Conservation (phyloP, 1,140 invertebrate species). For the Steinernema feltiae region DNA sequence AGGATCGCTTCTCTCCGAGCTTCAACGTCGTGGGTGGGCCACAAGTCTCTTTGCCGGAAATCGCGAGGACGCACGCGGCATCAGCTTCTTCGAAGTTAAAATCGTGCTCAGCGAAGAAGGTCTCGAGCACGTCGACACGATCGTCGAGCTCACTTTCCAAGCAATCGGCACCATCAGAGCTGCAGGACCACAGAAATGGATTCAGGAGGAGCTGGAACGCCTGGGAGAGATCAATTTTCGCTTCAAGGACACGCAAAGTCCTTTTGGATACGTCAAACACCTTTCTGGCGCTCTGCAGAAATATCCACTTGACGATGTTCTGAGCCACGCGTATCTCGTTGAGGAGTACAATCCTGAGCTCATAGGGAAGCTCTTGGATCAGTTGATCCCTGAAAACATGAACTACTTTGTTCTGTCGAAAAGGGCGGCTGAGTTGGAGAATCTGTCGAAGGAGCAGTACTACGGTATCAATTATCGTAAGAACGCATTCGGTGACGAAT, state of each 20-base stretch:
- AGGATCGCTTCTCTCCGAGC: constrained; percentile 81
- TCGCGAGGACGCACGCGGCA: constrained; percentile 73
- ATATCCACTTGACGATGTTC: constrained; percentile 77
- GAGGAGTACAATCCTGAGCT: constrained; percentile 79
- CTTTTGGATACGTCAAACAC: constrained; percentile 67
- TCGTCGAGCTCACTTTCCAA: constrained; percentile 70
- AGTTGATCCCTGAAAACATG: constrained; percentile 74
- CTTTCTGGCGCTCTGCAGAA: constrained; percentile 67
- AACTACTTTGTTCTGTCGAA: constrained; percentile 69
- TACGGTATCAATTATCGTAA: constrained; percentile 81
- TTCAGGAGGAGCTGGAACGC: constrained; percentile 78
- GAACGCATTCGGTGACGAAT: constrained; percentile 64
- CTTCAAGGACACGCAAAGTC: constrained; percentile 83
- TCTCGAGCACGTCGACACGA: constrained; percentile 72
- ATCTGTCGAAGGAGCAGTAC: constrained; percentile 69
- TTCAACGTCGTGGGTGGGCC: constrained; percentile 81
- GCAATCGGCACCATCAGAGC: constrained; percentile 77
- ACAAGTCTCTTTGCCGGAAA: constrained; percentile 76
- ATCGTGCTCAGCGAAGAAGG: constrained; percentile 88
- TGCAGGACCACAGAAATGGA: constrained; percentile 74
- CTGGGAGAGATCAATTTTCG: constrained; percentile 74
- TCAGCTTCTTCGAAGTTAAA: constrained; percentile 77
- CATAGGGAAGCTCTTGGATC: constrained; percentile 68
- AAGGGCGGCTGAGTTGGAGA: constrained; percentile 65
- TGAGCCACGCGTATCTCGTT: constrained; percentile 71